Percentiles rank a stretch among this genome's conserved stretches.
Evolutionary conservation across 2,113 vertebrate genomes (phyloP).

Genomic region (Copsychus sechellarum): DNA sequence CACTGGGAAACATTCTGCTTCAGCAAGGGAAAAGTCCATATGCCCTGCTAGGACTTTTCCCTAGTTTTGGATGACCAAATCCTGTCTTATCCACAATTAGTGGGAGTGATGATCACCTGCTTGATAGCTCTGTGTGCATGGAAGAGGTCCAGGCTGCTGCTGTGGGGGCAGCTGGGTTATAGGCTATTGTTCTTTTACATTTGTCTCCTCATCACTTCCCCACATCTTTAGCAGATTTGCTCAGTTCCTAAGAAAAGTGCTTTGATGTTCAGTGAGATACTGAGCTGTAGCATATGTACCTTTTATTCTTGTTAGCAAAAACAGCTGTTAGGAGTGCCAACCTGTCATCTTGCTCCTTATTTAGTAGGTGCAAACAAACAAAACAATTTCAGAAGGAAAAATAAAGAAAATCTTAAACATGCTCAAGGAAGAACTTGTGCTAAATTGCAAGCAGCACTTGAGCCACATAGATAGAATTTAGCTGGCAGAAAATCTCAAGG

Average conservation of each 20-base stretch:
- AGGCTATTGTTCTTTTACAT: background rate
- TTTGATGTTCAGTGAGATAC: constrained; percentile 51
- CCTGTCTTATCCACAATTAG: background rate
- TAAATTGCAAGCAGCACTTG: background rate
- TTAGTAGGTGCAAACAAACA: constrained; percentile 32
- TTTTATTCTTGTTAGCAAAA: constrained; percentile 53
- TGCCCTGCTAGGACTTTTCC: background rate
- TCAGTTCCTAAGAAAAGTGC: constrained; percentile 11
- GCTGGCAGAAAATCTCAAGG: background rate
- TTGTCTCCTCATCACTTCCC: constrained; percentile 3
- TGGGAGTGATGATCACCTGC: background rate
- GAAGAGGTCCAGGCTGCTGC: background rate
- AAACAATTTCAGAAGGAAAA: constrained; percentile 34
- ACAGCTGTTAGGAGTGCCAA: constrained; percentile 53
- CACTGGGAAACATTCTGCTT: background rate
- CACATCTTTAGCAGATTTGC: background rate
- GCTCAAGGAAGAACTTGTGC: background rate
- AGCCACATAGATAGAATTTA: background rate
- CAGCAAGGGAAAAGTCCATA: background rate
- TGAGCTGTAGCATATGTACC: constrained; percentile 61
- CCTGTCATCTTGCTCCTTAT: constrained; percentile 47
- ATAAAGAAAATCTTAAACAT: background rate
- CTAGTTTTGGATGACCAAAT: background rate
- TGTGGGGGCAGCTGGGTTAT: background rate
- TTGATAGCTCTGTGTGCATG: background rate